A percentile compares a stretch with the other conserved stretches of the same genome.
These are phyloP conservation scores for Sturnira hondurensis DNA, from an alignment of 2,113 vertebrate species.

Conservation along the genomic window DNA sequence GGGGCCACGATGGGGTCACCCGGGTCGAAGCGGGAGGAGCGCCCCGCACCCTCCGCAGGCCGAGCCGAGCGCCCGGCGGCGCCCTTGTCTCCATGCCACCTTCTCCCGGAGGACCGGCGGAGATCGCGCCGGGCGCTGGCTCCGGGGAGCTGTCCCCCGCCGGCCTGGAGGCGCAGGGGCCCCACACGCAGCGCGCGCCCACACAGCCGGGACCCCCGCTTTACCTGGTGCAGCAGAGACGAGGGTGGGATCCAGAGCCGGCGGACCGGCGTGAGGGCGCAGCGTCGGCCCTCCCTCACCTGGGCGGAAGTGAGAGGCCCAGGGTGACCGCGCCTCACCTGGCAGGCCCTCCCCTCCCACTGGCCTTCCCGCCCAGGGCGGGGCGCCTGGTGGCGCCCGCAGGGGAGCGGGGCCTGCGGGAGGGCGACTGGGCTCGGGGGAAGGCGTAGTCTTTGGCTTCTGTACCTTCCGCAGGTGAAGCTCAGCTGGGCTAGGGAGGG, in stretches of 20 bases:
- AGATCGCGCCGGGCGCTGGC: neutral
- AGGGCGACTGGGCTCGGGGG: neutral
- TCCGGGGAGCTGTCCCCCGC: neutral
- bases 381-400: neutral
- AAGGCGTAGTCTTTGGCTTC: neutral
- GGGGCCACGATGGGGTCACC: neutral
- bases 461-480: neutral
- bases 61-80: neutral
- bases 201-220: neutral
- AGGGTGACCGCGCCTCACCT: conserved; percentile 58
- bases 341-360: conserved; percentile 45
- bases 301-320: conserved; percentile 64
- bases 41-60: neutral
- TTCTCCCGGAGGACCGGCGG: neutral
- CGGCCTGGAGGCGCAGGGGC: neutral
- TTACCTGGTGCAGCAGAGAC: conserved; percentile 51
- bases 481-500: neutral
- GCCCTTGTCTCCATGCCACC: neutral
- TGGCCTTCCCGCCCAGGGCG: conserved; percentile 38
- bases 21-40: neutral
- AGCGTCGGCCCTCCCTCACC: conserved; percentile 34
- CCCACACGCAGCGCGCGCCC: neutral
- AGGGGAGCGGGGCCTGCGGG: neutral
- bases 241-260: neutral
- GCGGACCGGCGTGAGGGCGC: neutral